Conservation (phyloP, 2,797 vertebrate species). For the Tarsius wallacei region DNA sequence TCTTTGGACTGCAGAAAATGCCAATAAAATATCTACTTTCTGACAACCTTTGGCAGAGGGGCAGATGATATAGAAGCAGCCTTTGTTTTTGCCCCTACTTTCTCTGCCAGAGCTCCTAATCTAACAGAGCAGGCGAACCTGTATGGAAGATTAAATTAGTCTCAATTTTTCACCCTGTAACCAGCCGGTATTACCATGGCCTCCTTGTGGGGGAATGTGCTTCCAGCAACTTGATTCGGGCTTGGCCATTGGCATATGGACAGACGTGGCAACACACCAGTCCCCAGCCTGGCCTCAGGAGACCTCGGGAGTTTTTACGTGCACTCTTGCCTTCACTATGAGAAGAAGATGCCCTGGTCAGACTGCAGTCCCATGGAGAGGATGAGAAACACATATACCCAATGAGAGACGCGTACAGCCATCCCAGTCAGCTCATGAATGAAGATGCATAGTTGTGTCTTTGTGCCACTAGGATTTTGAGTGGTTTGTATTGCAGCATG, state of each 20-base stretch:
- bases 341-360: background rate
- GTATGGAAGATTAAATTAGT: background rate
- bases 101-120: background rate
- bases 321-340: background rate
- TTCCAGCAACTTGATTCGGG: background rate
- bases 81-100: background rate
- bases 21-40: accelerated
- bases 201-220: accelerated
- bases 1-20: background rate
- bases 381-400: accelerated
- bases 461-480: background rate
- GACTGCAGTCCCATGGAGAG: background rate
- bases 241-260: background rate
- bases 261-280: background rate
- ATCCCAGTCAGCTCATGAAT: accelerated
- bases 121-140: background rate
- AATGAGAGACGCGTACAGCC: too few relatives aligned
- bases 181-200: background rate
- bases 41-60: too few relatives aligned
- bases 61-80: background rate
- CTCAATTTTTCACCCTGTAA: background rate
- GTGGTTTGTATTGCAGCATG: background rate
- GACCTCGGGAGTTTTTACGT: background rate
- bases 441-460: accelerated
- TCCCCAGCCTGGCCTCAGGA: background rate